These are phyloP conservation scores for Myathropa florea DNA, from an alignment of 2,888 invertebrate genomes.

Conservation along the genomic window DNA sequence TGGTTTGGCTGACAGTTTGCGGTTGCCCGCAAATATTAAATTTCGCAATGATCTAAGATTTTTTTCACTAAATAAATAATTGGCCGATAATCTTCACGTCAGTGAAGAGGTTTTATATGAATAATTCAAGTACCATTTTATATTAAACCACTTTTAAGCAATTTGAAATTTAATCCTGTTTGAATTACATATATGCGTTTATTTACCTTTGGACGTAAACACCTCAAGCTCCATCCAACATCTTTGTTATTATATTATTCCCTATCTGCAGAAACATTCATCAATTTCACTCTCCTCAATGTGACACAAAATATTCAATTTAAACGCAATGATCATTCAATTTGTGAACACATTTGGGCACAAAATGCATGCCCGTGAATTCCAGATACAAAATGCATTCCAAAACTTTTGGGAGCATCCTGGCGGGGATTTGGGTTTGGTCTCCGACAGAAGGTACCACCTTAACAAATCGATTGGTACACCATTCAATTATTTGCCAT, in stretches of 20 bases:
- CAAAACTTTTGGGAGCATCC: slow-evolving; percentile 29
- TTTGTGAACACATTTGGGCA: slow-evolving; percentile 68
- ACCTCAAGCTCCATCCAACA: background rate
- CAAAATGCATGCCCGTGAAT: slow-evolving; percentile 56
- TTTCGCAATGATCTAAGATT: no score
- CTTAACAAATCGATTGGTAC: slow-evolving; percentile 1
- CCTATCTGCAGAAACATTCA: slow-evolving; percentile 38
- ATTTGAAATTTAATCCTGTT: background rate
- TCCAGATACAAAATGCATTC: slow-evolving; percentile 43
- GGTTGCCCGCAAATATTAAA: no score
- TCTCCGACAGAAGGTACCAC: background rate
- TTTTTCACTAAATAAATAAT: no score
- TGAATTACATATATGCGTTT: background rate
- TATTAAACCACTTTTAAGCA: no score
- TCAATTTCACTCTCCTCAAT: slow-evolving; percentile 49
- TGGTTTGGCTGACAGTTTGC: no score
- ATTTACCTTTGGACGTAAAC: background rate
- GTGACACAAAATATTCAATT: slow-evolving; percentile 64
- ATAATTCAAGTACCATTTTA: no score
- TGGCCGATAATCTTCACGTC: no score
- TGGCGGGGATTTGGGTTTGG: slow-evolving; percentile 19
- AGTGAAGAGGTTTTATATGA: no score
- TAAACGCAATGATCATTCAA: slow-evolving; percentile 64
- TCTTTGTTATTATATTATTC: background rate
- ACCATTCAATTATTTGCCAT: slow-evolving; percentile 69